phyloP scores from a whole-genome alignment of 1,140 invertebrate genomes.

The Ectropis grisescens region DNA sequence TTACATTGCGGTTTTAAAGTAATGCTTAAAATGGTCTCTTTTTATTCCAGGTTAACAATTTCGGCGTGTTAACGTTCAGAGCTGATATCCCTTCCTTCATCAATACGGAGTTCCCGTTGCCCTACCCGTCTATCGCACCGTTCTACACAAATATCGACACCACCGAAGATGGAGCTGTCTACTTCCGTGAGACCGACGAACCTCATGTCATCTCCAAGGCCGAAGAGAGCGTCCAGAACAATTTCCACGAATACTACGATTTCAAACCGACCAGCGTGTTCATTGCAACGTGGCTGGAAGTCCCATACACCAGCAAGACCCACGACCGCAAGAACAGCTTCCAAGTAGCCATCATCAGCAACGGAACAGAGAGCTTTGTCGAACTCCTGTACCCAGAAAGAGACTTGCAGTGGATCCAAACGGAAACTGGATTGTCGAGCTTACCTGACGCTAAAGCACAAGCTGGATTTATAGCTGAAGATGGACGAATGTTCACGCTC shows the following conservation, averaged over 20 bases:
- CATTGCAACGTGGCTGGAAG: conserved; percentile 83
- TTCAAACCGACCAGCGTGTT: conserved; percentile 77
- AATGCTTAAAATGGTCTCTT: too few relatives aligned
- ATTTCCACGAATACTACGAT: conserved; percentile 76
- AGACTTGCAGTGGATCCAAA: conserved; percentile 93
- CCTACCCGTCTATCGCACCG: conserved; percentile 90
- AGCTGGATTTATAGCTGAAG: conserved; percentile 89
- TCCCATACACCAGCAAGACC: conserved; percentile 69
- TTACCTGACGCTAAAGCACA: conserved; percentile 90
- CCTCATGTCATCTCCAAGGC: conserved; percentile 75
- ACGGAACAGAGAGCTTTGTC: conserved; percentile 85
- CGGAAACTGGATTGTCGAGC: conserved; percentile 74
- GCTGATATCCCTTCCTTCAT: conserved; percentile 87
- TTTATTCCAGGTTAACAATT: conserved; percentile 87
- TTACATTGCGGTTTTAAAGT: too few relatives aligned
- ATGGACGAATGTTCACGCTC: conserved; percentile 79
- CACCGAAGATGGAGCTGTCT: conserved; percentile 79
- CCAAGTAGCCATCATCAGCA: conserved; percentile 87
- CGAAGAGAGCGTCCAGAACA: conserved; percentile 75
- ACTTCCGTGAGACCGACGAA: conserved; percentile 83
- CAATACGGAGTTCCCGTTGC: conserved; percentile 90
- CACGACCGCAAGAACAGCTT: conserved; percentile 76
- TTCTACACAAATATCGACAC: conserved; percentile 94
- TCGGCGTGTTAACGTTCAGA: conserved; percentile 92
- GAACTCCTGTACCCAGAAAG: conserved; percentile 89